Conservation (phyloP, 2,888 invertebrate species). For the Drosophila paranaensis region DNA sequence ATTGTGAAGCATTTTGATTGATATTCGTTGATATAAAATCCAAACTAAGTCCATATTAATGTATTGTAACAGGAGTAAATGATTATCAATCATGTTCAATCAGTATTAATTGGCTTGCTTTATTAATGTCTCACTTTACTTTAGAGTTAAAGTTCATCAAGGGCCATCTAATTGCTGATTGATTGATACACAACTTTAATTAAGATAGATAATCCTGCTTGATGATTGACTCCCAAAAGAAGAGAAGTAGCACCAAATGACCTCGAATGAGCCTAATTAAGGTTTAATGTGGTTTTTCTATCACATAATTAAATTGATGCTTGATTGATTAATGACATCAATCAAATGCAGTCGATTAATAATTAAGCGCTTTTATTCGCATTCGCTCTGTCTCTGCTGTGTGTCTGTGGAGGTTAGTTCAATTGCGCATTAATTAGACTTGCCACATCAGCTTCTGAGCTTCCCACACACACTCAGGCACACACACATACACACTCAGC, state of each 20-base stretch:
- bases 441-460: slow-evolving; percentile 43
- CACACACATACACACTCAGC: not conserved
- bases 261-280: not conserved
- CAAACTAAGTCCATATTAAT: too few species aligned
- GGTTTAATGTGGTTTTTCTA: not conserved
- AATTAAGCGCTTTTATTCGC: slow-evolving; percentile 25
- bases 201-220: not conserved
- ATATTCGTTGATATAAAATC: too few species aligned
- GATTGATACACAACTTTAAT: not conserved
- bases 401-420: slow-evolving; percentile 30
- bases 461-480: slow-evolving; percentile 15
- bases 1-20: not conserved
- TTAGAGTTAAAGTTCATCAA: not conserved
- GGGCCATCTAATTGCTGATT: not conserved
- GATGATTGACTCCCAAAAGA: not conserved
- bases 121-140: too few species aligned
- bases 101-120: not conserved
- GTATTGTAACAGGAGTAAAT: not conserved
- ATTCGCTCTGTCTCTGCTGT: slow-evolving; percentile 27
- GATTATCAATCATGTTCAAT: not conserved
- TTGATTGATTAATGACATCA: slow-evolving; percentile 28
- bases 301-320: slow-evolving; percentile 11
- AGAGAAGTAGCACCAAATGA: not conserved
- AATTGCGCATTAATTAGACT: slow-evolving; percentile 56
- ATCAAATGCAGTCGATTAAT: slow-evolving; percentile 16